These are phyloP conservation scores for Hirtodrosophila duncani DNA, from an alignment of 2,888 invertebrate genomes.

Conservation along the genomic window DNA sequence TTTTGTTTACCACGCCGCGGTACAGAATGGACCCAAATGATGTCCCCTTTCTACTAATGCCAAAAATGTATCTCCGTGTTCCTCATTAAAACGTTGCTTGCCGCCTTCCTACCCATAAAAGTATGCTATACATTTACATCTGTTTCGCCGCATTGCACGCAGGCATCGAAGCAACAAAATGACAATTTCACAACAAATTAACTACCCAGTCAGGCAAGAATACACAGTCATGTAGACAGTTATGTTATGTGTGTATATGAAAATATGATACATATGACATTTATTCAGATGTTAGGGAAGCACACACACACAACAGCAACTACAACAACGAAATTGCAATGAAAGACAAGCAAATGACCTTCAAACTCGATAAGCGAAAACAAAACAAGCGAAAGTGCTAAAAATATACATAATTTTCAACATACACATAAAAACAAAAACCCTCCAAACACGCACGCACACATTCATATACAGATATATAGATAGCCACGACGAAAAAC, in stretches of 20 bases:
- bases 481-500: conserved; percentile 56
- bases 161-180: conserved; percentile 66
- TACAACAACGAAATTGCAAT: conserved; percentile 11
- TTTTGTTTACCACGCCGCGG: conserved; percentile 6
- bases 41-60: conserved; percentile 4
- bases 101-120: conserved; percentile 31
- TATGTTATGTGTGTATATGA: conserved; percentile 25
- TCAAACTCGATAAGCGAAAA: conserved; percentile 73
- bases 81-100: conserved; percentile 59
- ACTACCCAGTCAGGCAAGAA: conserved; percentile 58
- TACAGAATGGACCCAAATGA: neutral
- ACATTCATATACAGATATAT: conserved; percentile 22
- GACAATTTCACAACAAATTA: conserved; percentile 72
- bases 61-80: conserved; percentile 34
- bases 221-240: conserved; percentile 43
- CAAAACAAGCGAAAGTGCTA: conserved; percentile 72
- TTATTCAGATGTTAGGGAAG: conserved; percentile 19
- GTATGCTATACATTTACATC: conserved; percentile 52
- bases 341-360: conserved; percentile 68
- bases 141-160: conserved; percentile 65
- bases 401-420: conserved; percentile 70
- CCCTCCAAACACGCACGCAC: conserved; percentile 11
- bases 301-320: conserved; percentile 1
- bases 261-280: conserved; percentile 46
- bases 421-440: conserved; percentile 29